phyloP scores from a whole-genome alignment of 2,888 invertebrate species.

The Microplitis manilae region DNA sequence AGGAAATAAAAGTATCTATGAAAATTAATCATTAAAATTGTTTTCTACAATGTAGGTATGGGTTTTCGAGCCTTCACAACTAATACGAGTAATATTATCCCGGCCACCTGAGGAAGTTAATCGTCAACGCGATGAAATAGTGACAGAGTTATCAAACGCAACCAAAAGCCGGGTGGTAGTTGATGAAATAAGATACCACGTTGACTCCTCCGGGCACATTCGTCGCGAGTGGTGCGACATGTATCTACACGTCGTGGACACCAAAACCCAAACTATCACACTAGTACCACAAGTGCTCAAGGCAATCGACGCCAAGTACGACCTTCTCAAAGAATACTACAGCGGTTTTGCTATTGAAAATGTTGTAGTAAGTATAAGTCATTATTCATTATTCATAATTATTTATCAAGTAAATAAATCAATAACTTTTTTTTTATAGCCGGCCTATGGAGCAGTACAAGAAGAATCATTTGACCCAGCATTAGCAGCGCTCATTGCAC shows the following conservation, averaged over 20 bases:
- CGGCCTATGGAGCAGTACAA: slow-evolving; percentile 78
- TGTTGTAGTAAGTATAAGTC: slow-evolving; percentile 73
- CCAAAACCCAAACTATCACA: slow-evolving; percentile 80
- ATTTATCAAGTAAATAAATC: neutral
- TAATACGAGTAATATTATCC: slow-evolving; percentile 88
- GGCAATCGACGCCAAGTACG: slow-evolving; percentile 88
- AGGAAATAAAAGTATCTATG: too few species aligned
- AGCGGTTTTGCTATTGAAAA: slow-evolving; percentile 83
- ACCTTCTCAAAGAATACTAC: slow-evolving; percentile 85
- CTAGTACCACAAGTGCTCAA: slow-evolving; percentile 86
- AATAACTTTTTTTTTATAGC: slow-evolving; percentile 65
- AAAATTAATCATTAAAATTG: too few species aligned
- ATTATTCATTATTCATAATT: neutral
- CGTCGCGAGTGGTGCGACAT: slow-evolving; percentile 88
- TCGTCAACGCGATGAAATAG: slow-evolving; percentile 80
- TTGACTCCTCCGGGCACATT: slow-evolving; percentile 77
- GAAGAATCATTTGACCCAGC: slow-evolving; percentile 90
- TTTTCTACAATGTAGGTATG: slow-evolving; percentile 78
- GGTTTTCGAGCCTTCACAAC: slow-evolving; percentile 89
- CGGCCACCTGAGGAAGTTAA: slow-evolving; percentile 85
- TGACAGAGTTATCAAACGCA: slow-evolving; percentile 81
- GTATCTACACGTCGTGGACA: slow-evolving; percentile 87
- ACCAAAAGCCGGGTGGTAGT: slow-evolving; percentile 86
- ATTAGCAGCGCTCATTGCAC: slow-evolving; percentile 86
- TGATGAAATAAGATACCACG: slow-evolving; percentile 83